Evolutionary conservation across 2,113 vertebrate genomes (phyloP), one percentile per base, ranked within the genome.

Genomic region (Poeciliopsis occidentalis): DNA sequence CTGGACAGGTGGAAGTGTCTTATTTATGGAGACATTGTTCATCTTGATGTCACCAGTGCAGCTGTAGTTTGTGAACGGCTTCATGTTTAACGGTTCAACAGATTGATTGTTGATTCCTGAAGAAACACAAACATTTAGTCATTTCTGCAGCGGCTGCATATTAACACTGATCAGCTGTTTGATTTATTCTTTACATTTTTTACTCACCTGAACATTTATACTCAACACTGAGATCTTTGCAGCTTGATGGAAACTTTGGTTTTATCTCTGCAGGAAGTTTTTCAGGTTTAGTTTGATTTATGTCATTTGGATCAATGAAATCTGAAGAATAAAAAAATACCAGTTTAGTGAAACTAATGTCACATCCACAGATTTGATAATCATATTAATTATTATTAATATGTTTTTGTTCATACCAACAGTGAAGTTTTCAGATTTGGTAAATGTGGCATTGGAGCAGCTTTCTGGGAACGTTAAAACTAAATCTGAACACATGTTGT

Each of bases 401-500:
- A 71, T 1, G 4, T 12, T 31, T 4, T 17, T n/a, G 24, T 61
- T 80, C 92, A 17, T 76, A 94, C 92, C 88, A 24, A 63, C 3
- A 65, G 10, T 0, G 61, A 92, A 73, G 31, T 0, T 0, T 34
- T 5, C 12, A 24, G 0, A 71, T 37, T 15, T 0, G 0, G 0
- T 47, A 22, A 80, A 39, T 11, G 19, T 3, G 19, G 0, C 3
- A 1, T 4, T 27, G 0, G 0, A 0, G 69, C 82, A 85, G 0
- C 3, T 27, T 65, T 2, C 0, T 22, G 0, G 34, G 37, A 87
- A 76, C 11, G 0, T 73, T 12, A 22, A n/a, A 0, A n/a, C 65
- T 1, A 84, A 4, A 13, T 68, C 0, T 0, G 75, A 41, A 61
- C 92, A 94, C 61, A 76, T 74, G 41, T 85, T 57, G 0, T 37